These are phyloP conservation scores for Babyrousa celebensis DNA, from an alignment of 2,797 vertebrate genomes.

Conservation along the genomic window DNA sequence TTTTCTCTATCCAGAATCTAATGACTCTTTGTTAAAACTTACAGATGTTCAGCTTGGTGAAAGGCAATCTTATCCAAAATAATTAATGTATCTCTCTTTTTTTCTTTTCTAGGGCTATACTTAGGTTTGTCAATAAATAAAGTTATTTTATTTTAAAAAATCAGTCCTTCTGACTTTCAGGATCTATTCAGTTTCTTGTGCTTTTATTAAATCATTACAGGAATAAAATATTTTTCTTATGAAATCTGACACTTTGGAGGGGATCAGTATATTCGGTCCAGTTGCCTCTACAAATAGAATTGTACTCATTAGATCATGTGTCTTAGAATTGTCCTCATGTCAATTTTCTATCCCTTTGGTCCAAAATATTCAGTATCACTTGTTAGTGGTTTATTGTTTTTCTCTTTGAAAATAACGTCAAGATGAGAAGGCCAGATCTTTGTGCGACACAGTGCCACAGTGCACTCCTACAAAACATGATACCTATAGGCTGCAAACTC, in stretches of 20 bases:
- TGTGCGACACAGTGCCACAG: background rate
- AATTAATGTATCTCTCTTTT: background rate
- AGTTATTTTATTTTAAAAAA: background rate
- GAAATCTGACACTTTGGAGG: background rate
- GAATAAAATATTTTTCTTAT: background rate
- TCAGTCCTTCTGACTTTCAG: background rate
- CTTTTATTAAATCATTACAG: background rate
- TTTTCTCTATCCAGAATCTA: no score
- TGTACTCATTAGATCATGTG: background rate
- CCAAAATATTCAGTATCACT: background rate
- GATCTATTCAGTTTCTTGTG: background rate
- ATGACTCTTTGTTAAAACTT: no score
- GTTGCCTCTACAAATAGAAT: background rate
- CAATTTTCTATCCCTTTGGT: background rate
- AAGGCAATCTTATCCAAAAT: no score
- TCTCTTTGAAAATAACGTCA: background rate
- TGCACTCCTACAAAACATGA: accelerated
- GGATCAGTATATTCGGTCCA: background rate
- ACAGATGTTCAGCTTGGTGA: no score
- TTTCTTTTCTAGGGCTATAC: background rate
- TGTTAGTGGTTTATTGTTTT: background rate
- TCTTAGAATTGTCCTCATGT: background rate
- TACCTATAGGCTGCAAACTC: background rate
- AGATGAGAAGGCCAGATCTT: background rate
- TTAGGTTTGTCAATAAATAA: background rate